A percentile compares a stretch with the other conserved stretches of the same genome.
Evolutionary conservation across 2,113 vertebrate genomes (phyloP).

Genomic region (Tapirus terrestris): DNA sequence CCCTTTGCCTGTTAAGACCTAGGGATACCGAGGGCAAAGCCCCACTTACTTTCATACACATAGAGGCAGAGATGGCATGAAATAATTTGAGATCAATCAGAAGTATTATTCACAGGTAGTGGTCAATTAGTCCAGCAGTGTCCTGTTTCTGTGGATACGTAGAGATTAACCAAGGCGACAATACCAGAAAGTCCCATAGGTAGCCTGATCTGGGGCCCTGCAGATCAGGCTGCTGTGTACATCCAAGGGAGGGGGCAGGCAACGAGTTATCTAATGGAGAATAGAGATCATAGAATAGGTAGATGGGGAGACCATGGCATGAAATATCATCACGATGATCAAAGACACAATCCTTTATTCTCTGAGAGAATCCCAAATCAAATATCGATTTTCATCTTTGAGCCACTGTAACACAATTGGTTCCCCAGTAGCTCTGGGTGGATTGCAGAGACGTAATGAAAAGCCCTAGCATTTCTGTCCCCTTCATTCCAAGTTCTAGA

Average conservation of each 20-base stretch:
- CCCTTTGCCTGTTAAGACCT: slow-evolving; percentile 48
- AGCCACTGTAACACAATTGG: slow-evolving; percentile 46
- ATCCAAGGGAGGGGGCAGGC: not conserved
- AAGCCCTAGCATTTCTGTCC: not conserved
- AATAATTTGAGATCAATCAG: slow-evolving; percentile 64
- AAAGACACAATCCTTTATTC: not conserved
- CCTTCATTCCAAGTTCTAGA: not conserved
- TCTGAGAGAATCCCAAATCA: slow-evolving; percentile 27
- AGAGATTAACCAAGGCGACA: slow-evolving; percentile 53
- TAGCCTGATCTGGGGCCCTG: not conserved
- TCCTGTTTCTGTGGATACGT: slow-evolving; percentile 58
- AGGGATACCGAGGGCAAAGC: slow-evolving; percentile 54
- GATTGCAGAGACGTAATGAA: not conserved
- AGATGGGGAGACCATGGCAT: not conserved
- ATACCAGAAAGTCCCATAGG: not conserved
- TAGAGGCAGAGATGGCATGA: slow-evolving; percentile 48
- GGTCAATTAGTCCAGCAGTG: slow-evolving; percentile 75
- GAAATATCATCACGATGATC: not conserved
- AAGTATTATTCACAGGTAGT: slow-evolving; percentile 70
- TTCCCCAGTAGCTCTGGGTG: not conserved
- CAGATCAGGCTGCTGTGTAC: not conserved
- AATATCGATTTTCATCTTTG: slow-evolving; percentile 33
- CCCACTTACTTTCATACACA: not conserved
- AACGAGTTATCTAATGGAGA: not conserved
- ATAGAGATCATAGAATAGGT: not conserved